Evolutionary conservation across 2,888 invertebrate genomes (phyloP), one percentile per base, ranked within the genome.

Genomic region (Charanyca ferruginea): DNA sequence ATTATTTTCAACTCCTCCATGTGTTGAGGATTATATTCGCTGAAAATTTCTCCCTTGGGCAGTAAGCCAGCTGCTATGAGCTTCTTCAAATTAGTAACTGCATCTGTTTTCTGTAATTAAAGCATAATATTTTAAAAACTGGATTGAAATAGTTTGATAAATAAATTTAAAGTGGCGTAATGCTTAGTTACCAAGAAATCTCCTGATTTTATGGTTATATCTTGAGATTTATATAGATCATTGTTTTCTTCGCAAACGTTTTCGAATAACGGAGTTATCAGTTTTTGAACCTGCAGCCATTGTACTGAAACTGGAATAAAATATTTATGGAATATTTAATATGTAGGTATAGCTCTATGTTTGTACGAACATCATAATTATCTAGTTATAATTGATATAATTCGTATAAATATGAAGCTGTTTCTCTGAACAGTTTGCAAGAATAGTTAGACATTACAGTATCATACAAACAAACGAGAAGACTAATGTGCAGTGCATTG

Each of bases 201-300:
- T 63, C 83, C 89, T 64, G 81, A 76, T 55, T 91, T 89, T 1
- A 89, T 77, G 44, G 84, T 81, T 61, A 94, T 95, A 49, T 91
- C 93, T 67, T 90, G 79, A 28, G 91, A 85, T 44, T 93, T 81
- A 9, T 78, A 73, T 2, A 90, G 83, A 68, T 93, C 80, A 1
- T 65, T 84, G 64, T 93, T 94, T 28, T 83, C 83, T 84, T 94
- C 94, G 65, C 94, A 94, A 9, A 95, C 90, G 79, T 95, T 93
- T 71, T 95, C 94, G 62, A 95, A 94, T 59, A 95, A 79, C 1
- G 93, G 91, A 16, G 93, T 82, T 52, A 95, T 75, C 23, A 90
- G 61, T 70, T 93, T 94, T 74, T 95, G 94, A 23, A 91, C 77
- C 49, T 91, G 89, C 3, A 93, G 82, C 92, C 93, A 92, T 85